These are phyloP conservation scores for Physocephala rufipes DNA, from an alignment of 2,888 invertebrate species.

Conservation along the genomic window DNA sequence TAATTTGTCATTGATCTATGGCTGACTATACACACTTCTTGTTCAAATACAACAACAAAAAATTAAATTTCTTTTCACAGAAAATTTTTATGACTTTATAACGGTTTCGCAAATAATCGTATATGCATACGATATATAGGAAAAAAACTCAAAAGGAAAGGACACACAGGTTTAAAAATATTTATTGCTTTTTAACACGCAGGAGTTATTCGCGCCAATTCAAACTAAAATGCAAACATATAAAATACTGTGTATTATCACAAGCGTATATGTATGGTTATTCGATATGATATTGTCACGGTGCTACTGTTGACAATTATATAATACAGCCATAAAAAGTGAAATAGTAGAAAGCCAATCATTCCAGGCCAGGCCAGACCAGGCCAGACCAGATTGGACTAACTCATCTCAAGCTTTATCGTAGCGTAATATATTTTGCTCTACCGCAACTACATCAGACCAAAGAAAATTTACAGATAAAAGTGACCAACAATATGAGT, in stretches of 20 bases:
- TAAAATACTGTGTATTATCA: neutral
- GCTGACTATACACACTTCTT: neutral
- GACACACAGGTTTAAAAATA: neutral
- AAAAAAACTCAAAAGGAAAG: neutral
- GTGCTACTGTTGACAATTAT: conserved; percentile 23
- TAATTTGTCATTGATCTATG: conserved; percentile 32
- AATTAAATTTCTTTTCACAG: neutral
- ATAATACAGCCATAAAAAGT: conserved; percentile 6
- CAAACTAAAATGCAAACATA: neutral
- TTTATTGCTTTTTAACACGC: conserved; percentile 32
- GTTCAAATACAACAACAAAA: too few relatives aligned
- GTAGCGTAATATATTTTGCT: too few relatives aligned
- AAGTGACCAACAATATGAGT: too few relatives aligned
- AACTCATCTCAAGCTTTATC: too few relatives aligned
- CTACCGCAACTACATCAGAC: too few relatives aligned
- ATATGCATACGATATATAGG: too few relatives aligned
- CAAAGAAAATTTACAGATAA: too few relatives aligned
- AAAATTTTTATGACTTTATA: conserved; percentile 16
- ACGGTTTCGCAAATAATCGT: conserved; percentile 10
- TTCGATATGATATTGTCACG: neutral
- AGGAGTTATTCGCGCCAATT: conserved; percentile 1
- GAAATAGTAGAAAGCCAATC: neutral
- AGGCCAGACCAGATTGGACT: too few relatives aligned
- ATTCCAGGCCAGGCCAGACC: too few relatives aligned
- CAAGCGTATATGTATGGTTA: neutral